These are phyloP conservation scores for Limnephilus marmoratus DNA, from an alignment of 2,888 invertebrate species.

Conservation along the genomic window DNA sequence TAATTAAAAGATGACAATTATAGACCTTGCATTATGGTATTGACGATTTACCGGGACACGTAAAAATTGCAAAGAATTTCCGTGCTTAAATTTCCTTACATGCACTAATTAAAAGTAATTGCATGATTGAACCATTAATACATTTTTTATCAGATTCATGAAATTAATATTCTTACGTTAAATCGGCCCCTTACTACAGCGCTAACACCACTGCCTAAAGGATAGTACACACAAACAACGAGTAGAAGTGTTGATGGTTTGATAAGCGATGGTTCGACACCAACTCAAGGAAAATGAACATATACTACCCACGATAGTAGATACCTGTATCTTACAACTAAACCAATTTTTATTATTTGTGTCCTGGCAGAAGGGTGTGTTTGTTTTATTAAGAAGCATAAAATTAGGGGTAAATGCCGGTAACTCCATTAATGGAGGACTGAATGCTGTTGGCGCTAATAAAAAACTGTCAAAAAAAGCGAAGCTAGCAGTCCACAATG, in stretches of 20 bases:
- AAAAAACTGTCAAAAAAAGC: too few relatives aligned
- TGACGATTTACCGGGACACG: not conserved
- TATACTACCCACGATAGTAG: too few relatives aligned
- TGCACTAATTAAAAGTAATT: not conserved
- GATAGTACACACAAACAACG: not conserved
- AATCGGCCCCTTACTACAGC: not conserved
- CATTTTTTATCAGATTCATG: too few relatives aligned
- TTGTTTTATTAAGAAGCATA: not conserved
- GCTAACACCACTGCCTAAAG: not conserved
- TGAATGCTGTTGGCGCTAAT: too few relatives aligned
- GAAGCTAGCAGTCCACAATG: too few relatives aligned
- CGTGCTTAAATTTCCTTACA: not conserved
- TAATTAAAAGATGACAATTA: constrained; percentile 22
- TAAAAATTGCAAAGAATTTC: not conserved
- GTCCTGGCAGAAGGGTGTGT: not conserved
- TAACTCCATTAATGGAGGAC: too few relatives aligned
- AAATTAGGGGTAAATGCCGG: too few relatives aligned
- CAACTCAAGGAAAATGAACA: too few relatives aligned
- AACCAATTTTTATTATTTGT: too few relatives aligned
- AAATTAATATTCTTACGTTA: not conserved
- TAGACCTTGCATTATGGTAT: not conserved
- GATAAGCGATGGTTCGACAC: not conserved
- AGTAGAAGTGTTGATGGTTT: not conserved
- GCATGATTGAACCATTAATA: too few relatives aligned
- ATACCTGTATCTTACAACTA: too few relatives aligned